phyloP scores from a whole-genome alignment of 2,113 vertebrate genomes.

The Caracal caracal region DNA sequence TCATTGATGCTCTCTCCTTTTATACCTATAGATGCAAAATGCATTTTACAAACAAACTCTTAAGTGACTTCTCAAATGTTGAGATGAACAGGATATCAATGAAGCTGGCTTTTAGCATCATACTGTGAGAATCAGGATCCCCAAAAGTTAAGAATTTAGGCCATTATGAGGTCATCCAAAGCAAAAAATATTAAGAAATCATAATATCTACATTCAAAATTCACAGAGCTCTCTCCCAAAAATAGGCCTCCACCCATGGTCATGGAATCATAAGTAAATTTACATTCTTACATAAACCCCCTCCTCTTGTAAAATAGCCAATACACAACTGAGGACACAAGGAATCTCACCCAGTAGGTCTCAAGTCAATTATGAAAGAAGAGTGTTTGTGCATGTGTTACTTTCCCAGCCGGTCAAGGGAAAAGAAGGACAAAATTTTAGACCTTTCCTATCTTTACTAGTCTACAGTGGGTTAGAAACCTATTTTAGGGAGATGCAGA shows the following conservation, averaged over 20 bases:
- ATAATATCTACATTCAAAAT: neutral
- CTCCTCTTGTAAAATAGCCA: neutral
- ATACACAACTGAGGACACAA: neutral
- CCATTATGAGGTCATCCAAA: neutral
- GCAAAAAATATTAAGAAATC: conserved; percentile 5
- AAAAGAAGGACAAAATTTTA: neutral
- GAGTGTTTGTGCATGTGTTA: neutral
- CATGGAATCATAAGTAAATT: conserved; percentile 9
- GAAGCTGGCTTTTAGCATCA: neutral
- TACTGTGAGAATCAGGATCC: neutral
- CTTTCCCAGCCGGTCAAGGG: neutral
- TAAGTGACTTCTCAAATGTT: neutral
- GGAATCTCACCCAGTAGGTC: neutral
- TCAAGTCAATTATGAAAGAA: neutral
- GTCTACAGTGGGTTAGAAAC: neutral
- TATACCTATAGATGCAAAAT: neutral
- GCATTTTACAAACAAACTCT: neutral
- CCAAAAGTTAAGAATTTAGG: neutral
- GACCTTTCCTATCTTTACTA: neutral
- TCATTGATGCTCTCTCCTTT: neutral
- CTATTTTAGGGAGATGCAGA: neutral
- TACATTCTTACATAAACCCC: neutral
- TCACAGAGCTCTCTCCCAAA: neutral
- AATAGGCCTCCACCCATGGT: neutral
- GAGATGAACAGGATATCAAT: neutral